Evolutionary conservation across 2,888 invertebrate species (phyloP).

Genomic region (Gibbula magus): DNA sequence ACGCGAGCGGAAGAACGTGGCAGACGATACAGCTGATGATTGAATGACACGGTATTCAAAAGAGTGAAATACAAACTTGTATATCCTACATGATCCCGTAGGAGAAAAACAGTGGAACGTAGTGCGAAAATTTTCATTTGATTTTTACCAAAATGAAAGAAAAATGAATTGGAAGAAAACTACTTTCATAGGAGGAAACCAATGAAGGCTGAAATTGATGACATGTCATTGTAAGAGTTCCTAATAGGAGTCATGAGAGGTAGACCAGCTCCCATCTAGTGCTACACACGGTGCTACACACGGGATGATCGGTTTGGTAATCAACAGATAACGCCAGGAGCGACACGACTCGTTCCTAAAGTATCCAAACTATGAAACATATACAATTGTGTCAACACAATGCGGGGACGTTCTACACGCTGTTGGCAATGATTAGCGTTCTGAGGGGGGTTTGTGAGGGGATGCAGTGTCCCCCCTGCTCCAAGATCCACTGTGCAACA

Average conservation of each 20-base stretch:
- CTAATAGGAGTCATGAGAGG: too few species aligned
- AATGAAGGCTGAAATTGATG: neutral
- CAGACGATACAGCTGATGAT: neutral
- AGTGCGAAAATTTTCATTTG: neutral
- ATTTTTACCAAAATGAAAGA: neutral
- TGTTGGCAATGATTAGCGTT: neutral
- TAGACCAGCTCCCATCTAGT: too few species aligned
- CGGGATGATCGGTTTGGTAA: too few species aligned
- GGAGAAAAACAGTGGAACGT: too few species aligned
- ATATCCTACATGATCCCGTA: too few species aligned
- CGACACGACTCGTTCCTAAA: too few species aligned
- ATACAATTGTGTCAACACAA: neutral
- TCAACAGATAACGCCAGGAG: too few species aligned
- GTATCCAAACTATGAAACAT: neutral
- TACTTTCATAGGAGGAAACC: neutral
- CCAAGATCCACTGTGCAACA: conserved; percentile 71
- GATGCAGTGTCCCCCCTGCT: conserved; percentile 72
- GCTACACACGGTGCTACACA: too few species aligned
- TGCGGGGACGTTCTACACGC: neutral
- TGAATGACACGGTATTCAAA: neutral
- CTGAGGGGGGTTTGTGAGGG: conserved; percentile 19
- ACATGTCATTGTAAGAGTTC: too few species aligned
- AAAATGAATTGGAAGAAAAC: neutral
- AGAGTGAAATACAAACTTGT: neutral
- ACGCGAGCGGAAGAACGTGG: conserved; percentile 1